Evolutionary conservation across 2,797 vertebrate species (phyloP).

Genomic region (Enteromius afrohamiltoni): DNA sequence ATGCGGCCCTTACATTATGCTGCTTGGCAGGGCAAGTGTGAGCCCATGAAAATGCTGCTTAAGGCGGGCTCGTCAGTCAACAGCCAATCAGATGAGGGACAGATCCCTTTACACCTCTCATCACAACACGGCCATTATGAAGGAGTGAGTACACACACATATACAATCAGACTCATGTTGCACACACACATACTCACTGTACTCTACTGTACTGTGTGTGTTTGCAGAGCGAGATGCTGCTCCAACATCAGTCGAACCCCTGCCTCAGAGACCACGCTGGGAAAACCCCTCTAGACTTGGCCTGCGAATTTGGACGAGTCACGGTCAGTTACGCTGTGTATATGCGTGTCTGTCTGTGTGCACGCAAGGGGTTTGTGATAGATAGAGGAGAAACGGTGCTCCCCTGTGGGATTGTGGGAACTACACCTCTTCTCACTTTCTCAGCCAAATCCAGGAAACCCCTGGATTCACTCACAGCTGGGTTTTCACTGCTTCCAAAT

Average conservation of each 20-base stretch:
- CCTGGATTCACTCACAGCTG: not conserved
- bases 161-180: not conserved
- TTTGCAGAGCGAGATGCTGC: constrained; percentile 88
- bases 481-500: not conserved
- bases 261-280: constrained; percentile 94
- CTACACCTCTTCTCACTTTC: constrained; percentile 12
- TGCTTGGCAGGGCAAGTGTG: constrained; percentile 97
- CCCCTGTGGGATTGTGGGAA: not conserved
- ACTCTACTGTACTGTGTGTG: constrained; percentile 66
- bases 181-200: constrained; percentile 24
- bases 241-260: constrained; percentile 97
- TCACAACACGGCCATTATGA: constrained; percentile 97
- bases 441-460: constrained; percentile 2
- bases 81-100: constrained; percentile 92
- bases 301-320: constrained; percentile 95
- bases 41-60: constrained; percentile 97
- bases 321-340: constrained; percentile 79
- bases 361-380: constrained; percentile 13
- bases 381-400: constrained; percentile 4
- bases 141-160: constrained; percentile 78
- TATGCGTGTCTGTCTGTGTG: constrained; percentile 71
- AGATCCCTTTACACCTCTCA: constrained; percentile 95
- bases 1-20: constrained; percentile 97
- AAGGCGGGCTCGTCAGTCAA: constrained; percentile 95
- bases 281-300: constrained; percentile 93